Evolutionary conservation across 2,113 vertebrate species (phyloP).

Genomic region (Brachirus orientalis): DNA sequence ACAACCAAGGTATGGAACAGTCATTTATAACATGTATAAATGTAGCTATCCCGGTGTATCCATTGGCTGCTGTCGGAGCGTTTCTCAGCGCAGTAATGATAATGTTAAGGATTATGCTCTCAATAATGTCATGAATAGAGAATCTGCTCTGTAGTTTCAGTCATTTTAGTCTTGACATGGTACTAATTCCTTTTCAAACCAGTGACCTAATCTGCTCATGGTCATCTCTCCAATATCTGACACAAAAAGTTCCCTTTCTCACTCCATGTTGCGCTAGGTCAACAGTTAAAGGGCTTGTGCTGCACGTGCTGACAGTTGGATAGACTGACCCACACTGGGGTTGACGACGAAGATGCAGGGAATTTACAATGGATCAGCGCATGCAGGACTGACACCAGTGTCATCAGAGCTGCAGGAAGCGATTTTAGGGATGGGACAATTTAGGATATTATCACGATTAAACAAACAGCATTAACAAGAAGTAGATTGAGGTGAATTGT

Average conservation of each 20-base stretch:
- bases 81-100: too few species aligned
- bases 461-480: too few species aligned
- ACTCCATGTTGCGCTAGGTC: background rate
- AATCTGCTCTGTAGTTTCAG: too few species aligned
- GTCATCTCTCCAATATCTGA: background rate
- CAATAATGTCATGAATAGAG: too few species aligned
- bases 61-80: too few species aligned
- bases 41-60: background rate
- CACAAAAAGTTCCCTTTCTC: constrained; percentile 12
- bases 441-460: too few species aligned
- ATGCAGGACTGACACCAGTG: constrained; percentile 8
- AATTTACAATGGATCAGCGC: background rate
- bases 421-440: too few species aligned
- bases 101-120: too few species aligned
- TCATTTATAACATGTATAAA: constrained; percentile 5
- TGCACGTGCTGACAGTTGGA: background rate
- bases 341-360: constrained; percentile 14
- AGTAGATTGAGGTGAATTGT: too few species aligned
- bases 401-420: too few species aligned
- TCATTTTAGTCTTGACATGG: too few species aligned
- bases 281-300: background rate
- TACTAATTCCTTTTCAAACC: constrained; percentile 2
- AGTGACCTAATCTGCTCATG: constrained; percentile 10
- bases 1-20: constrained; percentile 78
- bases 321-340: constrained; percentile 35